A percentile compares a stretch with the other conserved stretches of the same genome.
Evolutionary conservation across 1,140 invertebrate genomes (phyloP).

Genomic region (Leptopilina boulardi): DNA sequence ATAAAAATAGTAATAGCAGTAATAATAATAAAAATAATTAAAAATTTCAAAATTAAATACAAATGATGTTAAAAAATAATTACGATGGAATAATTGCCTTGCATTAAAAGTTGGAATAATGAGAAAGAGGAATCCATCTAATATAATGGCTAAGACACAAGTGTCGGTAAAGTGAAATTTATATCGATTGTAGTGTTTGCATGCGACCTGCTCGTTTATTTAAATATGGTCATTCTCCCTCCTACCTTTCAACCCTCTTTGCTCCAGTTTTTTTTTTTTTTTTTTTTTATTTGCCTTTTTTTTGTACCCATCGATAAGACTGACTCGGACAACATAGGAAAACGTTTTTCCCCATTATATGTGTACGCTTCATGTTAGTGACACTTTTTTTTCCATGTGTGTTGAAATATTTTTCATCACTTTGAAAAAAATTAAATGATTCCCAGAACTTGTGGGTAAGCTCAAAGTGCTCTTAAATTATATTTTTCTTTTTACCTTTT

Average conservation of each 20-base stretch:
- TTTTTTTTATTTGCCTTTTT: constrained; percentile 18
- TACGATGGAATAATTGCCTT: neutral
- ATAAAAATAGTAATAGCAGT: too few relatives aligned
- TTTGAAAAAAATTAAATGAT: constrained; percentile 10
- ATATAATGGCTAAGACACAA: neutral
- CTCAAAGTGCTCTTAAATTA: neutral
- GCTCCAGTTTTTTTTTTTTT: constrained; percentile 33
- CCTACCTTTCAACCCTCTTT: constrained; percentile 38
- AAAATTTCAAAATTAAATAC: too few relatives aligned
- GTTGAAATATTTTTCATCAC: constrained; percentile 10
- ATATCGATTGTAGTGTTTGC: constrained; percentile 57
- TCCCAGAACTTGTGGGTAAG: neutral
- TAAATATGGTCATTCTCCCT: constrained; percentile 44
- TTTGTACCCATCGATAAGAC: constrained; percentile 32
- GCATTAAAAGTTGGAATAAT: neutral
- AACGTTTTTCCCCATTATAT: neutral
- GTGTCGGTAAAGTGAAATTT: neutral
- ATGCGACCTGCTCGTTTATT: constrained; percentile 53
- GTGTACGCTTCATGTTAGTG: constrained; percentile 36
- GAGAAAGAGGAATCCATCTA: neutral
- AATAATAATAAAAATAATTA: too few relatives aligned
- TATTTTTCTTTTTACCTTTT: neutral
- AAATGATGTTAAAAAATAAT: too few relatives aligned
- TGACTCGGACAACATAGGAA: neutral
- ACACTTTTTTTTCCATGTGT: constrained; percentile 23